Evolutionary conservation across 2,888 invertebrate genomes (phyloP).

Genomic region (Heteromyza rotundicornis): DNA sequence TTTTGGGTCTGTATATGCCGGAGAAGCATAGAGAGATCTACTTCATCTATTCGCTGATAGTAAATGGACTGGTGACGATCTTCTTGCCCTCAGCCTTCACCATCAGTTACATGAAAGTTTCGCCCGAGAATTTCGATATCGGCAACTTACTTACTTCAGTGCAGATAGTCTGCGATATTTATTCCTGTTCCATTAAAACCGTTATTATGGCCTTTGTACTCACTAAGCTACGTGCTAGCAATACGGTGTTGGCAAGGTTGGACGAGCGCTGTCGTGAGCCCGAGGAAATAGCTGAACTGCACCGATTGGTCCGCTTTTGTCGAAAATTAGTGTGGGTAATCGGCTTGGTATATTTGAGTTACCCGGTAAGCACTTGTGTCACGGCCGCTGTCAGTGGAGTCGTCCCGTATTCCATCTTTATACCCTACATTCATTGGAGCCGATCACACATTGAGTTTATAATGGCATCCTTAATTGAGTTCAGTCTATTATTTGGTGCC

Average conservation of each 20-base stretch:
- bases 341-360: conserved; percentile 31
- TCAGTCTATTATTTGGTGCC: conserved; percentile 24
- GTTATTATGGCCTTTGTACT: conserved; percentile 27
- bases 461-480: conserved; percentile 29
- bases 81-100: conserved; percentile 22
- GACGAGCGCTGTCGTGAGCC: conserved; percentile 33
- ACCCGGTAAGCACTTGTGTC: conserved; percentile 29
- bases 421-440: conserved; percentile 37
- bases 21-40: conserved; percentile 24
- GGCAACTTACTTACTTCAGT: conserved; percentile 32
- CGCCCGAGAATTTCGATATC: conserved; percentile 24
- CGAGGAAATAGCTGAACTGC: conserved; percentile 17
- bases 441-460: conserved; percentile 30
- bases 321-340: conserved; percentile 23
- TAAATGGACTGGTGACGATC: conserved; percentile 15
- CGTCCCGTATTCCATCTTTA: conserved; percentile 34
- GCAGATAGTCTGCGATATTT: conserved; percentile 34
- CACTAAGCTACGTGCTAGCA: conserved; percentile 24
- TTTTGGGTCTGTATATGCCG: conserved; percentile 30
- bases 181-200: conserved; percentile 30
- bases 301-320: not conserved
- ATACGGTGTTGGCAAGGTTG: conserved; percentile 30
- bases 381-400: conserved; percentile 26
- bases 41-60: conserved; percentile 14
- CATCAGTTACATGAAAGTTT: conserved; percentile 26